phyloP scores from a whole-genome alignment of 1,140 invertebrate genomes.

The Lethocerus indicus region DNA sequence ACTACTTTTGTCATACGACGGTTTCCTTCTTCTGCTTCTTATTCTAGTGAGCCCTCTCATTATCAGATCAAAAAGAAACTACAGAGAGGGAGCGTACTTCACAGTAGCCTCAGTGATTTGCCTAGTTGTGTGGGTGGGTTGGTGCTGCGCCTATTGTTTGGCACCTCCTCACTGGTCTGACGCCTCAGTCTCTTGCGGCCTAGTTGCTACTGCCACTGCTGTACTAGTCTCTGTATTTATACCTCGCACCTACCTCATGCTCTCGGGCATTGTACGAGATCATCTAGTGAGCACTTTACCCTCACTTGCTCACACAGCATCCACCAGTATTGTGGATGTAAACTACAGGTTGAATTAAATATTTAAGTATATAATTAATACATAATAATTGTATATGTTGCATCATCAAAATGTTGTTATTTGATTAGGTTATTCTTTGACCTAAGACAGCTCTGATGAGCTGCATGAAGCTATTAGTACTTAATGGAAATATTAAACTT shows the following conservation, averaged over 20 bases:
- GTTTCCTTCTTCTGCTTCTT: slow-evolving; percentile 32
- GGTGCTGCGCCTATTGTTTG: slow-evolving; percentile 31
- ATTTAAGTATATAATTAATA: too few species aligned
- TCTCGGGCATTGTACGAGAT: slow-evolving; percentile 24
- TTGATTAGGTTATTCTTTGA: too few species aligned
- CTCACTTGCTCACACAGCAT: slow-evolving; percentile 15
- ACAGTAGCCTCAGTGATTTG: slow-evolving; percentile 29
- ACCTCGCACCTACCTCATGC: slow-evolving; percentile 38
- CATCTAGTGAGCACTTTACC: slow-evolving; percentile 21
- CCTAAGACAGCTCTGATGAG: too few species aligned
- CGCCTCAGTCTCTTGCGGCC: slow-evolving; percentile 15
- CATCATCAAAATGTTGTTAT: too few species aligned
- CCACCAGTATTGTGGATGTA: slow-evolving; percentile 18
- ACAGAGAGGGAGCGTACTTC: slow-evolving; percentile 36
- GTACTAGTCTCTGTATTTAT: slow-evolving; percentile 35
- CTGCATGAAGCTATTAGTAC: too few species aligned
- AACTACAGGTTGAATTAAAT: too few species aligned
- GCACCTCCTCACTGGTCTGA: slow-evolving; percentile 20
- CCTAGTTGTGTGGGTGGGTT: slow-evolving; percentile 30
- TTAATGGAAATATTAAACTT: too few species aligned
- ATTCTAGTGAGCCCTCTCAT: slow-evolving; percentile 32
- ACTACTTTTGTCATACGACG: slow-evolving; percentile 28
- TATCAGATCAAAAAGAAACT: slow-evolving; percentile 34
- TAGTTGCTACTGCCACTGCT: slow-evolving; percentile 26
- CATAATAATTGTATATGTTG: too few species aligned